These are phyloP conservation scores for Dasyornis broadbenti DNA, from an alignment of 2,113 vertebrate species.

Conservation along the genomic window DNA sequence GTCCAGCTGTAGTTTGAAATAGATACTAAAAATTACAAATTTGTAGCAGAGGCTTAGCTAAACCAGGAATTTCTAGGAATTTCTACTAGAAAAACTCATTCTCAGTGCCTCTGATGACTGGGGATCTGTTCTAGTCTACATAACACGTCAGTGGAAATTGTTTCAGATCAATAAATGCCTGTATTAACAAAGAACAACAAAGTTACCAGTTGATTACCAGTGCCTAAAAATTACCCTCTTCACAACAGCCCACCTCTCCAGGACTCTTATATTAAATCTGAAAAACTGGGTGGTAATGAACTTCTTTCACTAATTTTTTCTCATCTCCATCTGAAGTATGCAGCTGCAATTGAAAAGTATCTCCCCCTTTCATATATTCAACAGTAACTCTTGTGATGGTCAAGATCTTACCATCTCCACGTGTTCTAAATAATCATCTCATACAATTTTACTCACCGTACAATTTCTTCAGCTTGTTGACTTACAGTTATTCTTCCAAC, in stretches of 20 bases:
- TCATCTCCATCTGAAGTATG: not conserved
- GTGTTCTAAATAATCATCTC: not conserved
- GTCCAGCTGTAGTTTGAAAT: not conserved
- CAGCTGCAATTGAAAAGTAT: not conserved
- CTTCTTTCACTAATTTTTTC: not conserved
- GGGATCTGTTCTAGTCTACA: not conserved
- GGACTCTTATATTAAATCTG: not conserved
- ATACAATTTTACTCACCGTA: conserved; percentile 78
- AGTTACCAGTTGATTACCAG: not conserved
- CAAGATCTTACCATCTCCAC: not conserved
- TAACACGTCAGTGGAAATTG: not conserved
- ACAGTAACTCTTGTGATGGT: not conserved
- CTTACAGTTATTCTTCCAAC: conserved; percentile 90
- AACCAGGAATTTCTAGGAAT: not conserved
- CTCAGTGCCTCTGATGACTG: not conserved
- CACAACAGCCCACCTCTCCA: not conserved
- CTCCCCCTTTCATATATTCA: not conserved
- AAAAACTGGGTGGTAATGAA: not conserved
- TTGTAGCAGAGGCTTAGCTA: not conserved
- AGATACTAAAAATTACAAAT: not conserved
- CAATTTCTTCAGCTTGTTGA: conserved; percentile 89
- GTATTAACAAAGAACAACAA: not conserved
- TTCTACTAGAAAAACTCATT: not conserved
- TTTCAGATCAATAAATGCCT: not conserved
- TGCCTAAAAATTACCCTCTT: not conserved